These are phyloP conservation scores for Chelonus insularis DNA, from an alignment of 1,140 invertebrate species.

Conservation along the genomic window DNA sequence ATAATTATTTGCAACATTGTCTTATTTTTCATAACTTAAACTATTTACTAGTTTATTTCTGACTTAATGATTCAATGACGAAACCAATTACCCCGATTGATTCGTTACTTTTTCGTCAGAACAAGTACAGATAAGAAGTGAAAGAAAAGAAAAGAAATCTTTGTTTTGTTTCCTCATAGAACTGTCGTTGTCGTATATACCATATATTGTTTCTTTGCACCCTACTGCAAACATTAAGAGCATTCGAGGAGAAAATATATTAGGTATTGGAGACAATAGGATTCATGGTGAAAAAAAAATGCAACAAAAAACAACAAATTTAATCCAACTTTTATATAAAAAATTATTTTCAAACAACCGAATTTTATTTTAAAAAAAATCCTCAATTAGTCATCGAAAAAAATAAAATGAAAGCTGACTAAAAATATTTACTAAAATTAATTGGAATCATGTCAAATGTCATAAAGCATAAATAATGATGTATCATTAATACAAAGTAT, in stretches of 20 bases:
- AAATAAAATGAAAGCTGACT: no score
- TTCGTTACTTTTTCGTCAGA: conserved; percentile 5
- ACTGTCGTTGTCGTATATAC: background rate
- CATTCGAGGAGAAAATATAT: background rate
- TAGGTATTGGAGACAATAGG: background rate
- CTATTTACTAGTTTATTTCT: background rate
- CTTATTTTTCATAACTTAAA: no score
- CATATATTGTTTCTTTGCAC: background rate
- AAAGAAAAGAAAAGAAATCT: background rate
- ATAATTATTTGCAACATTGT: no score
- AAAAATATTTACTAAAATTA: no score
- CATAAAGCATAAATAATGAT: no score
- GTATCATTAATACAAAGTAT: no score
- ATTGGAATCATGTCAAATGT: no score
- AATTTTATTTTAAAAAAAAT: no score
- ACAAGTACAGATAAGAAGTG: background rate
- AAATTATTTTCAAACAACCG: no score
- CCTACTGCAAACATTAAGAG: background rate
- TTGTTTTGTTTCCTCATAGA: background rate
- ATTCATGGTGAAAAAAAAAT: background rate
- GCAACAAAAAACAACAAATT: background rate
- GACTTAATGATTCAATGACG: background rate
- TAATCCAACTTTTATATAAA: no score
- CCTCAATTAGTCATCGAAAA: no score
- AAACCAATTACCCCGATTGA: conserved; percentile 48